phyloP scores from a whole-genome alignment of 2,888 invertebrate genomes.

The Palloptera scutellata region DNA sequence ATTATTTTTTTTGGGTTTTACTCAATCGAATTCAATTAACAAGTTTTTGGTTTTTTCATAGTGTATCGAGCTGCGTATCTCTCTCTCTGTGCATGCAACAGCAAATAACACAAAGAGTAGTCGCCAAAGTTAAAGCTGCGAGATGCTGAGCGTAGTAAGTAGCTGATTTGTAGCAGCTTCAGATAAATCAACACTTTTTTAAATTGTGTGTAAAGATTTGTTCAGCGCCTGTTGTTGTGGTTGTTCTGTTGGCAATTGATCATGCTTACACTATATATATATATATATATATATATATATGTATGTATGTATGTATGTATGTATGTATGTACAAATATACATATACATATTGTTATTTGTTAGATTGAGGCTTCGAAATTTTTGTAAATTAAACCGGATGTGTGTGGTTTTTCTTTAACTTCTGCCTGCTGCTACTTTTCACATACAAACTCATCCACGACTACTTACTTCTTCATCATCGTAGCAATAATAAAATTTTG shows the following conservation, averaged over 20 bases:
- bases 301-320: too few species aligned
- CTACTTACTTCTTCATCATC: too few species aligned
- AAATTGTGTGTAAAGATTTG: conserved; percentile 20
- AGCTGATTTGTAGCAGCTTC: conserved; percentile 12
- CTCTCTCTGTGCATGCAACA: conserved; percentile 17
- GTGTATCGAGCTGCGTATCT: conserved; percentile 1
- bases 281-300: too few species aligned
- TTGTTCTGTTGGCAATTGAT: conserved; percentile 39
- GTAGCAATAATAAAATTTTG: too few species aligned
- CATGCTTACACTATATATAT: conserved; percentile 50
- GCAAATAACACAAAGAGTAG: too few species aligned
- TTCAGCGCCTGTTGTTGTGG: too few species aligned
- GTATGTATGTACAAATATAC: too few species aligned
- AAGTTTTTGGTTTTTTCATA: conserved; percentile 29
- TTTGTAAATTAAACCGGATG: conserved; percentile 48
- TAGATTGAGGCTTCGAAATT: conserved; percentile 10
- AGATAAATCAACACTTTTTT: conserved; percentile 33
- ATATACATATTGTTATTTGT: conserved; percentile 9
- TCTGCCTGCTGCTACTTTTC: not conserved
- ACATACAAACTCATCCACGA: too few species aligned
- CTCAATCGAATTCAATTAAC: conserved; percentile 48
- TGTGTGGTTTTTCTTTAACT: conserved; percentile 32
- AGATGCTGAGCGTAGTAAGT: not conserved
- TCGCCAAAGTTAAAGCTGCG: conserved; percentile 1
- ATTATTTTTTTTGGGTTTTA: conserved; percentile 30